Base-by-base conservation (phyloP, 2,888 invertebrate species). In the Tineola bisselliella region DNA sequence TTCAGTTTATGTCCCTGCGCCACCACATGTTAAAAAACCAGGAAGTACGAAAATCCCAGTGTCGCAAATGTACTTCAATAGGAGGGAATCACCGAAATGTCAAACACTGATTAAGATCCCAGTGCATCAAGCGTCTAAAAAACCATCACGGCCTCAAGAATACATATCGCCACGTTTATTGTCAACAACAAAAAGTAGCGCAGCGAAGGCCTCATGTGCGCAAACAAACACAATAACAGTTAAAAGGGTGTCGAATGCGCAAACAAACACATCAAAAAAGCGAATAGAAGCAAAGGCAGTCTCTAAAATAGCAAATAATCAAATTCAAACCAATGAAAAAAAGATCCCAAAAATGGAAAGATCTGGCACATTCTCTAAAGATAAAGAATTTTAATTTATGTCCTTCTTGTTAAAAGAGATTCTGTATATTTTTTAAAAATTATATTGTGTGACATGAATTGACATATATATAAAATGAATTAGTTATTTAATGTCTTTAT, bases 311-410 rank as follows among this genome's bases (percentile, higher is more conserved):
- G 25, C 6, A 25, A 25, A n/a, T n/a, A n/a, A 25, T 25, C 25
- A 25, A 4, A 25, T 4, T 25, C 25, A 25, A 4, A 63, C 13
- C 64, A 63, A 61, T 62, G 61, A 2, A 38, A 58, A 63, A 38
- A 10, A 54, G 58, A 15, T 8, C 33, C 17, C 12, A 59, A 44
- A 48, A 56, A 33, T 11, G 8, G 8, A 88, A 64, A 88, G 93
- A 54, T 93, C 93, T 0, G 91, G 91, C 15, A 93, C 93, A 0
- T 93, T 93, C 70, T 77, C 92, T 15, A 93, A 93, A 74, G 93
- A 93, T 6, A 25, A 25, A 6, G 25, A 25, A 25, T 25, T 25
- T 25, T 38, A 38, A 38, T 31, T 31, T 31, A 8, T 5, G 31
- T 31, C 10, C 10, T 31, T 31, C 5, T 31, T 66, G 92, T 93